A percentile compares a stretch with the other conserved stretches of the same genome.
These are phyloP conservation scores for Rostratula benghalensis DNA, from an alignment of 2,113 vertebrate genomes.

Conservation along the genomic window DNA sequence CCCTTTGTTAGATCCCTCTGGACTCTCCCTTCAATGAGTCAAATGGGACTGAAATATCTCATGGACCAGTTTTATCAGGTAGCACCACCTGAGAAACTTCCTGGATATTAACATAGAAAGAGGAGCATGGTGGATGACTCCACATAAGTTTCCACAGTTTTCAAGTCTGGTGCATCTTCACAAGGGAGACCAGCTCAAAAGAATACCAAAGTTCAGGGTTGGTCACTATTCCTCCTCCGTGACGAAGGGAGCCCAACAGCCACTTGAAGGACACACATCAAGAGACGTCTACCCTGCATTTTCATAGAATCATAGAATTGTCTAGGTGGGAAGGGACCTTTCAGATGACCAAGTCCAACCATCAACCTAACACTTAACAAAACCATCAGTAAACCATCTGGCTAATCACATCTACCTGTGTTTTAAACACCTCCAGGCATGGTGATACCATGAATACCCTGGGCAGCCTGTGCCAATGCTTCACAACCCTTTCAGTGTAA, in stretches of 20 bases:
- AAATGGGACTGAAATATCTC: not conserved
- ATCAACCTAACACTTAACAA: no score
- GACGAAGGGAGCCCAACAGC: accelerated
- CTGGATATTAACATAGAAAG: not conserved
- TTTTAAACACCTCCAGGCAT: no score
- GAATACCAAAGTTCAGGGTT: not conserved
- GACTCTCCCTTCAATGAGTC: not conserved
- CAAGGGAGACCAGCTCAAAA: not conserved
- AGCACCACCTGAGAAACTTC: not conserved
- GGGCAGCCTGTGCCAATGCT: no score
- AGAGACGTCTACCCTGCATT: not conserved
- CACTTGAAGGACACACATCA: accelerated
- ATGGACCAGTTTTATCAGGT: not conserved
- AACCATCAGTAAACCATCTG: no score
- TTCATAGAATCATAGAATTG: no score
- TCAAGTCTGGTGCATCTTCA: not conserved
- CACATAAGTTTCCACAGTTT: not conserved
- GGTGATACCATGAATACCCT: no score
- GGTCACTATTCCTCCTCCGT: not conserved
- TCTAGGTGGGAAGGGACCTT: no score
- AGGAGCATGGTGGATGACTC: accelerated
- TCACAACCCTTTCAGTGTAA: no score
- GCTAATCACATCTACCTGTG: no score
- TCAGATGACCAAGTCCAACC: no score
- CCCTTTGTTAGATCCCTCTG: not conserved